Evolutionary conservation across 92 coral and sea anemone species (phyloP).

Genomic region (Anthopleura xanthogrammica): DNA sequence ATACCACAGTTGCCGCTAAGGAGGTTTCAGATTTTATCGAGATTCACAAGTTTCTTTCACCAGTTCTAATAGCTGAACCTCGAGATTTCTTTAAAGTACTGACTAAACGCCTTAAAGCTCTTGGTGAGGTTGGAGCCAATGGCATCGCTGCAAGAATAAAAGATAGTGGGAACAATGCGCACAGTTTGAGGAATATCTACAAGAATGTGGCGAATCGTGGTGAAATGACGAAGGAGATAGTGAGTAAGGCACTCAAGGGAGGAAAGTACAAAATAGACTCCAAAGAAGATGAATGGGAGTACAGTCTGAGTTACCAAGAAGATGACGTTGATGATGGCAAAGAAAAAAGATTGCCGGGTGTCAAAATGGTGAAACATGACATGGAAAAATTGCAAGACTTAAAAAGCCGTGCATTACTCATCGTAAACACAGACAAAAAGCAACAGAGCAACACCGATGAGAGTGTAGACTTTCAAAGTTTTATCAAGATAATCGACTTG

Average conservation of each 20-base stretch:
- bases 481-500: conserved; percentile 55
- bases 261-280: conserved; percentile 44
- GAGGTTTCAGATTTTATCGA: conserved; percentile 71
- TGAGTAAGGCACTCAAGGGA: conserved; percentile 38
- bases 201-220: conserved; percentile 74
- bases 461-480: conserved; percentile 33
- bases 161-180: conserved; percentile 58
- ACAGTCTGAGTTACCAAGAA: conserved; percentile 37
- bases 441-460: conserved; percentile 32
- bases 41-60: conserved; percentile 58
- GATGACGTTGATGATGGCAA: background rate
- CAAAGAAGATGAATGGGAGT: conserved; percentile 43
- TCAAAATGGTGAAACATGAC: conserved; percentile 17
- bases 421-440: conserved; percentile 58
- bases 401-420: conserved; percentile 67
- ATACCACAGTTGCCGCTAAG: conserved; percentile 57
- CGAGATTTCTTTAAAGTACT: conserved; percentile 30
- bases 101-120: conserved; percentile 14
- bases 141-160: conserved; percentile 60
- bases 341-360: background rate
- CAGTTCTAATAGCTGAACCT: conserved; percentile 40
- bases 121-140: conserved; percentile 10
- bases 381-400: conserved; percentile 53
- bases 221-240: conserved; percentile 69
- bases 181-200: conserved; percentile 63